A percentile compares a stretch with the other conserved stretches of the same genome.
Conservation (phyloP, 2,797 vertebrate species). For the Uromys caudimaculatus region DNA sequence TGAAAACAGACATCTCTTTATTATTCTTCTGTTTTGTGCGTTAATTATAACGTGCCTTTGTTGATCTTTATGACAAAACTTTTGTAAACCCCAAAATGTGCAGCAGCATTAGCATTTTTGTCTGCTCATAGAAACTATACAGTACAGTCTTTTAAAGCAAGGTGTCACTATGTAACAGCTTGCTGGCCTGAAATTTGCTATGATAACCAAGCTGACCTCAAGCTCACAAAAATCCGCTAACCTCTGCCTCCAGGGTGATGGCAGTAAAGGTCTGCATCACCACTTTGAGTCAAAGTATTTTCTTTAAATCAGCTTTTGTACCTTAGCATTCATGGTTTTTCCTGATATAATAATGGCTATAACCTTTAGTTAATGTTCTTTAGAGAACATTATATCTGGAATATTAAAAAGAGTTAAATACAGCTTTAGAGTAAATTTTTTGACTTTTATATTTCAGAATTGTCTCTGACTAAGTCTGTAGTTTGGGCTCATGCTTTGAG, state of each 20-base stretch:
- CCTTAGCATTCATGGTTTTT: not conserved
- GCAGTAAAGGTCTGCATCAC: not conserved
- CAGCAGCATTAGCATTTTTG: not conserved
- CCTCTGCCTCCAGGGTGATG: not conserved
- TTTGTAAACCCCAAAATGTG: not conserved
- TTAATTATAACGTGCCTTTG: not conserved
- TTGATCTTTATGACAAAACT: not conserved
- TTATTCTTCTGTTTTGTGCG: not conserved
- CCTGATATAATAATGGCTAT: not conserved
- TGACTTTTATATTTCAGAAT: slow-evolving; percentile 9
- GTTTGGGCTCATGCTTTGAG: not conserved
- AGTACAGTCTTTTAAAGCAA: not conserved
- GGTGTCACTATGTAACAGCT: not conserved
- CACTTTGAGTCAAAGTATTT: not conserved
- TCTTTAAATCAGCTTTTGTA: not conserved
- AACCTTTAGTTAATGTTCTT: not conserved
- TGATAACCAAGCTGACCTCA: too few species aligned
- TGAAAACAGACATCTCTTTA: not conserved
- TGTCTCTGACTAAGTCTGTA: not conserved
- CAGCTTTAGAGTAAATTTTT: slow-evolving; percentile 7
- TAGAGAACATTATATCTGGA: not conserved
- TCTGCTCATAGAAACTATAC: slow-evolving; percentile 13
- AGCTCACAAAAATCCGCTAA: not conserved
- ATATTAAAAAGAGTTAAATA: slow-evolving; percentile 16
- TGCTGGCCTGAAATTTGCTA: not conserved